Percentiles rank a stretch among this genome's conserved stretches.
Evolutionary conservation across 2,888 invertebrate species (phyloP).

Genomic region (Palloptera scutellata): DNA sequence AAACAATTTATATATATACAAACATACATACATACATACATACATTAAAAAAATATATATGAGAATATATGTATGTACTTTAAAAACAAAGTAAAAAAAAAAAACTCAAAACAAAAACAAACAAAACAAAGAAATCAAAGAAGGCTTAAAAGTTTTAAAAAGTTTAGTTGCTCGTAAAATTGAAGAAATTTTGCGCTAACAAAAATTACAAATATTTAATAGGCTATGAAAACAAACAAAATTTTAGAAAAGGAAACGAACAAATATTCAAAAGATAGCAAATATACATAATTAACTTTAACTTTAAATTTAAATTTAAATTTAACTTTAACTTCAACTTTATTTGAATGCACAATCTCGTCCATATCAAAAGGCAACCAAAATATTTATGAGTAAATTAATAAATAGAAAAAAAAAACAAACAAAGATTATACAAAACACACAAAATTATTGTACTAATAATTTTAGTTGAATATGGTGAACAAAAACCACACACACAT

Average conservation of each 20-base stretch:
- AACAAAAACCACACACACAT: neutral
- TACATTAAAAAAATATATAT: too few relatives aligned
- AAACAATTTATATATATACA: neutral
- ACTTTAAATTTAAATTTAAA: too few relatives aligned
- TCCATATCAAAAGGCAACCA: constrained; percentile 14
- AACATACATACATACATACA: too few relatives aligned
- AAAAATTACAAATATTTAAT: constrained; percentile 8
- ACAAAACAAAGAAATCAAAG: neutral
- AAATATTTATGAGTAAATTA: constrained; percentile 1
- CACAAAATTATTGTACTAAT: too few relatives aligned
- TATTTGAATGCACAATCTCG: constrained; percentile 2
- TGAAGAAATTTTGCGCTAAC: neutral
- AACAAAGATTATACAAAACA: neutral
- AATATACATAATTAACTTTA: too few relatives aligned
- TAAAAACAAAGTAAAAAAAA: too few relatives aligned
- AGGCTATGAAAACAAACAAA: neutral
- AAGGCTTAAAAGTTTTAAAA: constrained; percentile 10
- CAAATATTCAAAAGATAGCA: too few relatives aligned
- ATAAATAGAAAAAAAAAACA: neutral
- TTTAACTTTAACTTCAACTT: too few relatives aligned
- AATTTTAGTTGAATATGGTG: neutral
- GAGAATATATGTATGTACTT: too few relatives aligned
- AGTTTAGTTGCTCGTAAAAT: constrained; percentile 4
- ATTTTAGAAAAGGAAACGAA: too few relatives aligned
- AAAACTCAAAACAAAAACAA: neutral